phyloP scores from a whole-genome alignment of 2,797 vertebrate genomes.

The Dipus sagitta region DNA sequence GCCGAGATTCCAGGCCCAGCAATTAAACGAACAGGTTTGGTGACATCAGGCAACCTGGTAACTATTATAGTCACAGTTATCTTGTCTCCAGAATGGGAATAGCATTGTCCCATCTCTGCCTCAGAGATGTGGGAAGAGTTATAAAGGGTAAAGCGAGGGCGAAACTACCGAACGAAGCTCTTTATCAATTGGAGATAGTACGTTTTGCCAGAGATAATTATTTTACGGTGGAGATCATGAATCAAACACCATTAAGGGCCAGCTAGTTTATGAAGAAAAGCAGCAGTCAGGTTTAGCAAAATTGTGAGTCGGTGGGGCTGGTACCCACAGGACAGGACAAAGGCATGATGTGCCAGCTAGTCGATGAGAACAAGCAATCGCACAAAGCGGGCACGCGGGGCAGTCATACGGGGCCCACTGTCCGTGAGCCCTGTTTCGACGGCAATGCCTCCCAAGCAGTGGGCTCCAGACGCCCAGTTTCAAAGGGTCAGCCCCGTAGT shows the following conservation, averaged over 20 bases:
- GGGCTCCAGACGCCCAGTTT: neutral
- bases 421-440: neutral
- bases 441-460: neutral
- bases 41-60: neutral
- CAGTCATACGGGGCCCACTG: neutral
- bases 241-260: neutral
- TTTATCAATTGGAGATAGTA: neutral
- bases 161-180: neutral
- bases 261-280: neutral
- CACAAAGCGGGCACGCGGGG: neutral
- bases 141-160: conserved; percentile 13
- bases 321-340: neutral
- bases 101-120: neutral
- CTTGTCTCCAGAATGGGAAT: conserved; percentile 9
- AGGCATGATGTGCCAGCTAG: neutral
- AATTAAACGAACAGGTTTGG: neutral
- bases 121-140: neutral
- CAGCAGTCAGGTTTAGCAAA: neutral
- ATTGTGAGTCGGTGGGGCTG: neutral
- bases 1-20: neutral
- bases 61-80: neutral
- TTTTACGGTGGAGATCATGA: conserved; percentile 5
- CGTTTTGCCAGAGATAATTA: neutral
- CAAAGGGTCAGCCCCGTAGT: neutral
- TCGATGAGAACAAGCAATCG: neutral